Percentiles rank a stretch among this genome's conserved stretches.
phyloP scores from a whole-genome alignment of 2,113 vertebrate genomes.

The Triplophysa siluroides region DNA sequence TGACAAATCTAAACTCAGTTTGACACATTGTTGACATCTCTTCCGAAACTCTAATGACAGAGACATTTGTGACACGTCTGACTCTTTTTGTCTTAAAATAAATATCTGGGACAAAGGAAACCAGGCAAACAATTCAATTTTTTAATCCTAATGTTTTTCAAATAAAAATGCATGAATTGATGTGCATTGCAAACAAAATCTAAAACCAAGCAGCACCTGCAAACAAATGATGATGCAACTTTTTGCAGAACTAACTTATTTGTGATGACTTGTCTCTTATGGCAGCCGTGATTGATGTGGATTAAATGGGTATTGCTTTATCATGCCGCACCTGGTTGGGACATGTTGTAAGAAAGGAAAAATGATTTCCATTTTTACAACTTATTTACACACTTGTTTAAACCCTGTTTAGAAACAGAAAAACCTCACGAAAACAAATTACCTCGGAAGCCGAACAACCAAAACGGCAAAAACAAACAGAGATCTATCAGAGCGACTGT shows the following conservation, averaged over 20 bases:
- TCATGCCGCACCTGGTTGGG: not conserved
- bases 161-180: too few species aligned
- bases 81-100: too few species aligned
- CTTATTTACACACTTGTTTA: conserved; percentile 6
- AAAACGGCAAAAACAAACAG: not conserved
- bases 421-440: not conserved
- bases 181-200: not conserved
- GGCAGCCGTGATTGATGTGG: too few species aligned
- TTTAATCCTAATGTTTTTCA: too few species aligned
- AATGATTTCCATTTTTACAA: not conserved
- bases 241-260: not conserved
- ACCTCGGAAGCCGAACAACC: not conserved
- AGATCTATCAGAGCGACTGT: conserved; percentile 7
- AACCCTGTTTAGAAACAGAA: not conserved
- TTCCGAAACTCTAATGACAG: too few species aligned
- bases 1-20: too few species aligned
- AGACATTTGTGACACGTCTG: too few species aligned
- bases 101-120: too few species aligned
- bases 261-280: not conserved
- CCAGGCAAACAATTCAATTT: too few species aligned
- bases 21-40: too few species aligned
- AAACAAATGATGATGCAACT: not conserved
- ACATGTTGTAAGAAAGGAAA: not conserved
- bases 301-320: too few species aligned
- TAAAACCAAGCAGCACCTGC: not conserved